Conservation (phyloP, 2,113 vertebrate genomes). For the Hemiscyllium ocellatum region DNA sequence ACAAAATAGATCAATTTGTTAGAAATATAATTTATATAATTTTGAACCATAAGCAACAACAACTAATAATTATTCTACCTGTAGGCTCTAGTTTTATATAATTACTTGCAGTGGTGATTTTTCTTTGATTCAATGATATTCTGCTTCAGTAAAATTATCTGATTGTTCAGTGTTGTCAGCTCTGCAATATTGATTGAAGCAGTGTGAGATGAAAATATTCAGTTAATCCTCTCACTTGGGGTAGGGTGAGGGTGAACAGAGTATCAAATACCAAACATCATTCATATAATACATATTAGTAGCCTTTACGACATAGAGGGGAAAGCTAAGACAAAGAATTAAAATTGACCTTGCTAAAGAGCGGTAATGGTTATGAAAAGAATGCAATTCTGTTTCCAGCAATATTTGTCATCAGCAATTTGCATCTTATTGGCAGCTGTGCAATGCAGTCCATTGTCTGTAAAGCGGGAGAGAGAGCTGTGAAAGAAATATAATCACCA, state of each 20-base stretch:
- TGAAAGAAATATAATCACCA: conserved; percentile 31
- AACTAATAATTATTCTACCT: not conserved
- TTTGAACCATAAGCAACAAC: not conserved
- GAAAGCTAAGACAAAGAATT: not conserved
- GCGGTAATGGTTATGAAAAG: conserved; percentile 23
- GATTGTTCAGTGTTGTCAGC: conserved; percentile 18
- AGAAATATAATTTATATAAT: not conserved
- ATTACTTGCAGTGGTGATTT: not conserved
- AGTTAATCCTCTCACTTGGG: not conserved
- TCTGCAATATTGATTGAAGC: conserved; percentile 27
- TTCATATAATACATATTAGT: not conserved
- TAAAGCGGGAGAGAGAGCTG: not conserved
- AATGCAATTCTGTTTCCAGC: conserved; percentile 15
- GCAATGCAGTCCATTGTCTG: not conserved
- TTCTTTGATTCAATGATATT: not conserved
- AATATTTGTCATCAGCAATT: not conserved
- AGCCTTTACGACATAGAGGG: not conserved
- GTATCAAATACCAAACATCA: not conserved
- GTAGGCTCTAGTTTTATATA: not conserved
- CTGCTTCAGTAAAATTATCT: not conserved
- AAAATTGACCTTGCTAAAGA: not conserved
- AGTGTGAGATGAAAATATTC: not conserved
- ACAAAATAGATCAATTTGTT: not conserved
- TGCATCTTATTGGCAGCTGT: conserved; percentile 4
- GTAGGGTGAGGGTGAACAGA: not conserved